These are phyloP conservation scores for Yoshiicerus persimilis DNA, from an alignment of 1,140 invertebrate species.

Conservation along the genomic window DNA sequence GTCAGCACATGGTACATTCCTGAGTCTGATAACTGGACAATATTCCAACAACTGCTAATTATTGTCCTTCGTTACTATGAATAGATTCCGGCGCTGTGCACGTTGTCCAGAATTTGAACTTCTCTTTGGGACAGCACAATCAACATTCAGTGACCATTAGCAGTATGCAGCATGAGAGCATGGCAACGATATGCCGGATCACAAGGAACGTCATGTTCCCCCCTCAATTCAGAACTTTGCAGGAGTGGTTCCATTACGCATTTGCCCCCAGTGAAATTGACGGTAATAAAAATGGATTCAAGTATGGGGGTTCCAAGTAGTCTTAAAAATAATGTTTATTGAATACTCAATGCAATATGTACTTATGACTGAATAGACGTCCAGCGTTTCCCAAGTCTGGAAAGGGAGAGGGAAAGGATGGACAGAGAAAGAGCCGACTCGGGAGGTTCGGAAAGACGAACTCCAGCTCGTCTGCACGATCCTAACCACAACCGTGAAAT, in stretches of 20 bases:
- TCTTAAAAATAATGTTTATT: background rate
- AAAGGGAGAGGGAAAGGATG: conserved; percentile 65
- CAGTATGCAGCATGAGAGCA: conserved; percentile 66
- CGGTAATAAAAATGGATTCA: conserved; percentile 61
- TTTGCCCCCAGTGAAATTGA: conserved; percentile 91
- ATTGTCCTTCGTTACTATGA: too few relatives aligned
- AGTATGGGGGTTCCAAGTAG: background rate
- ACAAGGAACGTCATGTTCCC: conserved; percentile 88
- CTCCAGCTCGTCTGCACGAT: conserved; percentile 67
- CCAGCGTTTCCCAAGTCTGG: conserved; percentile 83
- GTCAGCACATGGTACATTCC: conserved; percentile 62
- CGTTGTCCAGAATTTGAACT: conserved; percentile 84
- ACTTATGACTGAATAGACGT: conserved; percentile 66
- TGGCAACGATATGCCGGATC: conserved; percentile 89
- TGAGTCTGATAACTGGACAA: too few relatives aligned
- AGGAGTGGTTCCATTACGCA: conserved; percentile 96
- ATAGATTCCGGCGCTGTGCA: conserved; percentile 62
- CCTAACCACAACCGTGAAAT: conserved; percentile 89
- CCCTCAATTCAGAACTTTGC: conserved; percentile 87
- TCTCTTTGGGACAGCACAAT: conserved; percentile 75
- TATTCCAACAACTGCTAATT: too few relatives aligned
- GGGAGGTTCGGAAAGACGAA: conserved; percentile 52
- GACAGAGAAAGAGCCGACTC: conserved; percentile 51
- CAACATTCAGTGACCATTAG: conserved; percentile 58
- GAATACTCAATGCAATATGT: background rate